These are phyloP conservation scores for Leptinotarsa peninsularis DNA, from an alignment of 2,888 invertebrate species.

Conservation along the genomic window DNA sequence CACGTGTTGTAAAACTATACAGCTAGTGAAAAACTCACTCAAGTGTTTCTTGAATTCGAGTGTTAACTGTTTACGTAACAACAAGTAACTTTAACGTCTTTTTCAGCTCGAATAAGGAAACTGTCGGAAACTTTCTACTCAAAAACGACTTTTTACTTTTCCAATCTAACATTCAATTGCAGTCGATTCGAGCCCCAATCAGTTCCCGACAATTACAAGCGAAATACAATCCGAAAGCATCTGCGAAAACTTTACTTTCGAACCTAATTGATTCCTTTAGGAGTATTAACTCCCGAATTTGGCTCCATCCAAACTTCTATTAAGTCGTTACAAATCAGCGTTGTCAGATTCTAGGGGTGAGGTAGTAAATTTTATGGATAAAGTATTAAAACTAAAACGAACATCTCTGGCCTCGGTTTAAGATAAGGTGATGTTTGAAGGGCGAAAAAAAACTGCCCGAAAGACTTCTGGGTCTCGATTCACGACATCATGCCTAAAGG, in stretches of 20 bases:
- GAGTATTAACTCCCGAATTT: slow-evolving; percentile 33
- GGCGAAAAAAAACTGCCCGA: slow-evolving; percentile 21
- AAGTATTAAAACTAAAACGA: slow-evolving; percentile 37
- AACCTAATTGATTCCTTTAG: slow-evolving; percentile 36
- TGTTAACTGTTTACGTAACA: too few species aligned
- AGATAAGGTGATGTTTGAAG: slow-evolving; percentile 12
- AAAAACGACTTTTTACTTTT: slow-evolving; percentile 8
- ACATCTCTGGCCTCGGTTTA: slow-evolving; percentile 23
- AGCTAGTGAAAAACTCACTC: too few species aligned
- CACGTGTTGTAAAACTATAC: too few species aligned
- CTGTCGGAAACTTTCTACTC: not conserved
- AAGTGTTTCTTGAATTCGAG: too few species aligned
- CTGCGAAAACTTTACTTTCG: slow-evolving; percentile 27
- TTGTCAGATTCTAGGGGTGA: slow-evolving; percentile 40
- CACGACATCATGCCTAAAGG: too few species aligned
- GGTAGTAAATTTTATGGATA: slow-evolving; percentile 45
- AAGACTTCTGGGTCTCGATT: not conserved
- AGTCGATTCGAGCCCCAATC: slow-evolving; percentile 3
- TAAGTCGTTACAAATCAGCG: slow-evolving; percentile 44
- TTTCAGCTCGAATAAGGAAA: not conserved
- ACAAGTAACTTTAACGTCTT: not conserved
- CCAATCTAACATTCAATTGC: slow-evolving; percentile 6
- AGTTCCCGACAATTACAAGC: slow-evolving; percentile 12
- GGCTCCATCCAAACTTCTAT: slow-evolving; percentile 33
- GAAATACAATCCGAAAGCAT: slow-evolving; percentile 11